Conservation (phyloP, 1,140 invertebrate species). For the Diprion similis region DNA sequence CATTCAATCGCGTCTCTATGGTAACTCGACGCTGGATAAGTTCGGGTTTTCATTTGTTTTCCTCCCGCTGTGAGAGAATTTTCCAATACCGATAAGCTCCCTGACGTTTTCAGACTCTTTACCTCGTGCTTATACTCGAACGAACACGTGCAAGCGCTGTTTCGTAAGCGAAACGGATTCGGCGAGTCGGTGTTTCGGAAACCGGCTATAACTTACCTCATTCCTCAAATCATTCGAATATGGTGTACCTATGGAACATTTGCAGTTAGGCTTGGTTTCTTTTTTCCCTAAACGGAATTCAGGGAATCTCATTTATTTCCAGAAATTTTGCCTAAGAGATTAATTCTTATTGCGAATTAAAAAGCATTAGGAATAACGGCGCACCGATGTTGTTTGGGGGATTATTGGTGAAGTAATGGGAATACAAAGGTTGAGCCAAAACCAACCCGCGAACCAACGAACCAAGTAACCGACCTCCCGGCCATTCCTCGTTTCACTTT, state of each 20-base stretch:
- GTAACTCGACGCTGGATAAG: slow-evolving; percentile 46
- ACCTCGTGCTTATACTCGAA: neutral
- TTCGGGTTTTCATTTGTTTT: slow-evolving; percentile 49
- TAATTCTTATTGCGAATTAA: neutral
- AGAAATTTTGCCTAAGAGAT: neutral
- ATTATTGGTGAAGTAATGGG: slow-evolving; percentile 7
- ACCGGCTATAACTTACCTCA: neutral
- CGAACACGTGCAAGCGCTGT: neutral
- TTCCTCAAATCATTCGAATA: neutral
- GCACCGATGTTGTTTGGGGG: neutral
- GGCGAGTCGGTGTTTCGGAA: no score
- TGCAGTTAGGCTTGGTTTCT: neutral
- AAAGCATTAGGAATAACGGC: neutral
- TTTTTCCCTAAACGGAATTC: no score
- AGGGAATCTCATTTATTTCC: neutral
- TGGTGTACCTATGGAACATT: neutral
- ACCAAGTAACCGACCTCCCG: neutral
- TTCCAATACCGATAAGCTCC: slow-evolving; percentile 1
- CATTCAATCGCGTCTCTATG: slow-evolving; percentile 57
- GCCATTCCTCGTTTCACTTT: slow-evolving; percentile 41
- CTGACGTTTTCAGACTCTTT: neutral
- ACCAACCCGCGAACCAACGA: neutral
- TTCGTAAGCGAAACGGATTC: neutral
- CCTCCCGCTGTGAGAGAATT: neutral
- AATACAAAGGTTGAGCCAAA: neutral